phyloP scores from a whole-genome alignment of 1,140 invertebrate genomes.

The Drosophila ironensis region DNA sequence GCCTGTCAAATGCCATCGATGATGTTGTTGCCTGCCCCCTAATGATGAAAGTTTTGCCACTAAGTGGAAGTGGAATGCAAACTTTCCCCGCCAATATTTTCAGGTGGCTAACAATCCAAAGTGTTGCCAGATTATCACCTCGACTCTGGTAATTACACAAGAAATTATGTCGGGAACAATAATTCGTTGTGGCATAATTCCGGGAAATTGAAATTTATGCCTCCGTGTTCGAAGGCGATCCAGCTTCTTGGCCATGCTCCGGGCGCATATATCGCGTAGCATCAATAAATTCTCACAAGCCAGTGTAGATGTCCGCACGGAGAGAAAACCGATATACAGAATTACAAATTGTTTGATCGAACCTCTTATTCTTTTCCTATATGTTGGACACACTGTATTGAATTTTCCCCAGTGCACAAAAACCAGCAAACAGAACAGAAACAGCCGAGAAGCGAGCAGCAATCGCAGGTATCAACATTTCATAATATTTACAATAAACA shows the following conservation, averaged over 20 bases:
- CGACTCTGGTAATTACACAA: conserved; percentile 63
- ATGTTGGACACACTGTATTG: background rate
- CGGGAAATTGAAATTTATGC: conserved; percentile 75
- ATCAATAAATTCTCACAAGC: conserved; percentile 68
- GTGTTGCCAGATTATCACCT: conserved; percentile 72
- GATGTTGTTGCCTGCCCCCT: conserved; percentile 60
- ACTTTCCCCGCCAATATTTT: conserved; percentile 37
- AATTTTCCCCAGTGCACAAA: background rate
- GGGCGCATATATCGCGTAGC: conserved; percentile 73
- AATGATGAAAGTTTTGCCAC: conserved; percentile 22
- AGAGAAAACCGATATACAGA: background rate
- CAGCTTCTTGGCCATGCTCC: conserved; percentile 51
- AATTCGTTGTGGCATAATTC: conserved; percentile 76
- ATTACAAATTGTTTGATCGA: background rate
- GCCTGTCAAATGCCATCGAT: conserved; percentile 68
- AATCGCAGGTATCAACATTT: conserved; percentile 76
- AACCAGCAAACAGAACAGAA: conserved; percentile 8
- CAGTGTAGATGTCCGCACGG: conserved; percentile 11
- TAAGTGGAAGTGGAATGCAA: conserved; percentile 20
- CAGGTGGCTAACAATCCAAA: conserved; percentile 7
- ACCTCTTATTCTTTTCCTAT: background rate
- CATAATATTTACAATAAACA: conserved; percentile 82
- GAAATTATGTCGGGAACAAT: conserved; percentile 71
- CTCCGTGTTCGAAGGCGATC: conserved; percentile 21
- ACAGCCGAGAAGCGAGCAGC: conserved; percentile 41